A percentile compares a stretch with the other conserved stretches of the same genome.
Conservation (phyloP, 2,797 vertebrate genomes). For the Trachops cirrhosus region DNA sequence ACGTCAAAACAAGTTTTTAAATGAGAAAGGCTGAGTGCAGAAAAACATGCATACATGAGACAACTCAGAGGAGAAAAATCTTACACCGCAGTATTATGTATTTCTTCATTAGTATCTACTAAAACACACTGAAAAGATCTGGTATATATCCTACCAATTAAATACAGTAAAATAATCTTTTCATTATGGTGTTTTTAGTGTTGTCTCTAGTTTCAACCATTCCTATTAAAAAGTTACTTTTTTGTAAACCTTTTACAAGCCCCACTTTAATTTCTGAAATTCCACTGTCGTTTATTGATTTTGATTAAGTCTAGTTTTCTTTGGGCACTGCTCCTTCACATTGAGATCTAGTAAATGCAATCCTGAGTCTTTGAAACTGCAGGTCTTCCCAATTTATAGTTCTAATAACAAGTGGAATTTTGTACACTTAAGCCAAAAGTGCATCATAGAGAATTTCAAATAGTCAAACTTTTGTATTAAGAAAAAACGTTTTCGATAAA, state of each 20-base stretch:
- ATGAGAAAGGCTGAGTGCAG: slow-evolving; percentile 17
- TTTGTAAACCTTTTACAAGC: slow-evolving; percentile 31
- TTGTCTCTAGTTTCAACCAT: neutral
- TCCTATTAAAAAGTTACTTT: neutral
- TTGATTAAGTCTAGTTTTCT: neutral
- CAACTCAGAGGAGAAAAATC: neutral
- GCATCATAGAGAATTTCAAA: neutral
- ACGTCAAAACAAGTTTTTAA: slow-evolving; percentile 25
- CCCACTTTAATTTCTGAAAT: slow-evolving; percentile 34
- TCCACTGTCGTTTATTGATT: neutral
- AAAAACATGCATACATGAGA: neutral
- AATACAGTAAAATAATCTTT: neutral
- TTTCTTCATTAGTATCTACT: slow-evolving; percentile 30
- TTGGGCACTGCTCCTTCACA: neutral
- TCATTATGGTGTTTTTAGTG: neutral
- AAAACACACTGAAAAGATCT: neutral
- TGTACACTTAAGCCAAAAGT: neutral
- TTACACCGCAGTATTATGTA: slow-evolving; percentile 6
- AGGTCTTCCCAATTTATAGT: slow-evolving; percentile 13
- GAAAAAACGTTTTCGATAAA: neutral
- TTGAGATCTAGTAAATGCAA: slow-evolving; percentile 32
- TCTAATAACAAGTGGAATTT: neutral
- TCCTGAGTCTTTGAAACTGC: neutral
- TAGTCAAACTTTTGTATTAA: neutral
- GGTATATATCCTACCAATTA: neutral